phyloP scores from a whole-genome alignment of 2,113 vertebrate species.

The Epinephelus lanceolatus region DNA sequence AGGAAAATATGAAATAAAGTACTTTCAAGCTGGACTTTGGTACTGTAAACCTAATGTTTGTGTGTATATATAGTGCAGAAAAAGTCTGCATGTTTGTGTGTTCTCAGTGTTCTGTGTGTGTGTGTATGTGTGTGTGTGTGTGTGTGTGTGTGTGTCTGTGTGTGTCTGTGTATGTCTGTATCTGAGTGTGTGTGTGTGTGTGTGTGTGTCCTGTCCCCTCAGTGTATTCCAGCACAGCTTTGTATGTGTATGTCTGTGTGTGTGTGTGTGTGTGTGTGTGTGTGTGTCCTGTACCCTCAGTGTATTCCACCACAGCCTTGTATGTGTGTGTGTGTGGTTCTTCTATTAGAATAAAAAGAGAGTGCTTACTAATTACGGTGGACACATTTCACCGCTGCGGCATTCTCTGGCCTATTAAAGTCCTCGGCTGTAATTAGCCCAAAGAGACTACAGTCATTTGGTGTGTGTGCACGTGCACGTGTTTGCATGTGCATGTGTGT shows the following conservation, averaged over 20 bases:
- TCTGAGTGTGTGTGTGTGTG: background rate
- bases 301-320: background rate
- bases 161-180: constrained; percentile 1
- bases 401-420: constrained; percentile 54
- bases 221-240: background rate
- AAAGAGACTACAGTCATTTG: constrained; percentile 22
- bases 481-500: constrained; percentile 1
- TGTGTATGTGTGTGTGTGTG: too few relatives aligned
- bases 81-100: background rate
- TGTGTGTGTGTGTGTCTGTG: too few relatives aligned
- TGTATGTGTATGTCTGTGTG: background rate
- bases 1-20: background rate
- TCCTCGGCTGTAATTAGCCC: constrained; percentile 65
- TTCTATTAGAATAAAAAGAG: constrained; percentile 41
- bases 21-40: background rate
- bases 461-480: constrained; percentile 3
- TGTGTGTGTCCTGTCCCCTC: accelerated
- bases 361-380: constrained; percentile 60
- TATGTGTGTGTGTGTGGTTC: constrained; percentile 15
- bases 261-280: constrained; percentile 7
- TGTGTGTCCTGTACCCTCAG: background rate
- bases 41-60: background rate
- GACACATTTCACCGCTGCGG: constrained; percentile 51
- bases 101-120: too few relatives aligned
- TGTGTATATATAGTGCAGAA: background rate